These are phyloP conservation scores for Drosophila rufa DNA, from an alignment of 1,140 invertebrate genomes.

Conservation along the genomic window DNA sequence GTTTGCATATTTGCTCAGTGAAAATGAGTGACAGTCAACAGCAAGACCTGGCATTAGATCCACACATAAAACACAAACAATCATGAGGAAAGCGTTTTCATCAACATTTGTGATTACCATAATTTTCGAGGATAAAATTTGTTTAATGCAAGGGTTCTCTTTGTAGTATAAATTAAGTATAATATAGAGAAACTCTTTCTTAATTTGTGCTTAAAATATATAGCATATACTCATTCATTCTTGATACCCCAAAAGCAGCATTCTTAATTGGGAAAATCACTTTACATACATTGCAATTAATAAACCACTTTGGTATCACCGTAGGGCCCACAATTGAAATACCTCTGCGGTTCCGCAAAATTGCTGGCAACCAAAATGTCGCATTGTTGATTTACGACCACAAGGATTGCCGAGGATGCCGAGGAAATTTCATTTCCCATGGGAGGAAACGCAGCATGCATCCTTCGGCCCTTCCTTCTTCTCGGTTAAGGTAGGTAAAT, in stretches of 20 bases:
- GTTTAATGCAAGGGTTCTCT: neutral
- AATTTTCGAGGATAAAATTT: neutral
- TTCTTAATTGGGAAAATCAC: neutral
- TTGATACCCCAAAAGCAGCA: neutral
- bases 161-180: neutral
- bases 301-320: neutral
- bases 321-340: constrained; percentile 6
- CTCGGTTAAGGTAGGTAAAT: neutral
- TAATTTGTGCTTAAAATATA: too few relatives aligned
- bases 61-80: neutral
- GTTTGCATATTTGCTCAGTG: constrained; percentile 11
- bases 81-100: neutral
- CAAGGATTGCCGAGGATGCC: constrained; percentile 2
- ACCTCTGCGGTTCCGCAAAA: neutral
- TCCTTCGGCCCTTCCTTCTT: neutral
- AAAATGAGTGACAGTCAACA: constrained; percentile 9
- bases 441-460: neutral
- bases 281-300: constrained; percentile 9
- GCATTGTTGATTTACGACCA: constrained; percentile 19
- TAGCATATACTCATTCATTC: neutral
- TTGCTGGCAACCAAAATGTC: constrained; percentile 21
- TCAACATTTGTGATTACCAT: neutral
- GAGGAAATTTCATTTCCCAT: constrained; percentile 2
- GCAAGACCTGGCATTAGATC: neutral
- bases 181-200: neutral